These are phyloP conservation scores for Piaya cayana DNA, from an alignment of 2,113 vertebrate species.

Conservation along the genomic window DNA sequence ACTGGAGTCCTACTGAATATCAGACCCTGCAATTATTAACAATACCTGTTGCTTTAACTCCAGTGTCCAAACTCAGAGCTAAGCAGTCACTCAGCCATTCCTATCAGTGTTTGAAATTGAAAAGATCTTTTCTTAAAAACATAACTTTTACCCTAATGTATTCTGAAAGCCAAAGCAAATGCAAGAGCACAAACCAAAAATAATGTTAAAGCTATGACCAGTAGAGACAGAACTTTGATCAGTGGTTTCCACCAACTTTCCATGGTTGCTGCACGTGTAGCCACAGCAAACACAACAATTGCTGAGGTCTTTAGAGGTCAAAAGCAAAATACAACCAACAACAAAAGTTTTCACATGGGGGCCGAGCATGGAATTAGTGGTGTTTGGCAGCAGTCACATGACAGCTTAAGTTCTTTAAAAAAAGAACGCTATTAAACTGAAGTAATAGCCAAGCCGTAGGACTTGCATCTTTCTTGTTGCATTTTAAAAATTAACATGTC, in stretches of 20 bases:
- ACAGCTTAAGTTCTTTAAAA: background rate
- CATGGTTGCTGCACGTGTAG: constrained; percentile 25
- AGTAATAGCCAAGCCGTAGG: background rate
- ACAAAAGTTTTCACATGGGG: background rate
- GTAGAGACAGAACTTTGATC: constrained; percentile 9
- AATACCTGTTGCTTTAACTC: background rate
- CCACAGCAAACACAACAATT: constrained; percentile 36
- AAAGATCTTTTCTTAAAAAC: background rate
- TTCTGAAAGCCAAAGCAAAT: background rate
- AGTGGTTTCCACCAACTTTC: constrained; percentile 19
- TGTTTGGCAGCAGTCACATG: background rate
- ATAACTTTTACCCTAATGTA: background rate
- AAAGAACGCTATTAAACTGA: background rate
- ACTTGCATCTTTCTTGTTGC: background rate
- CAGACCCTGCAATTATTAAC: background rate
- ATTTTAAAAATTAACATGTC: background rate
- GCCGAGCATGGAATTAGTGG: background rate
- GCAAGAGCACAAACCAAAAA: background rate
- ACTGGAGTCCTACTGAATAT: background rate
- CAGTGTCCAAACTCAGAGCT: background rate
- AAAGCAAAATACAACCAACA: background rate
- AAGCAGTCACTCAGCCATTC: background rate
- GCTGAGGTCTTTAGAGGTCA: constrained; percentile 21
- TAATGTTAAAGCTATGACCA: background rate
- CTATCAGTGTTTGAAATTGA: background rate